Percentiles rank a stretch among this genome's conserved stretches.
Conservation (phyloP, 2,797 vertebrate species). For the Muscicapa comitata region DNA sequence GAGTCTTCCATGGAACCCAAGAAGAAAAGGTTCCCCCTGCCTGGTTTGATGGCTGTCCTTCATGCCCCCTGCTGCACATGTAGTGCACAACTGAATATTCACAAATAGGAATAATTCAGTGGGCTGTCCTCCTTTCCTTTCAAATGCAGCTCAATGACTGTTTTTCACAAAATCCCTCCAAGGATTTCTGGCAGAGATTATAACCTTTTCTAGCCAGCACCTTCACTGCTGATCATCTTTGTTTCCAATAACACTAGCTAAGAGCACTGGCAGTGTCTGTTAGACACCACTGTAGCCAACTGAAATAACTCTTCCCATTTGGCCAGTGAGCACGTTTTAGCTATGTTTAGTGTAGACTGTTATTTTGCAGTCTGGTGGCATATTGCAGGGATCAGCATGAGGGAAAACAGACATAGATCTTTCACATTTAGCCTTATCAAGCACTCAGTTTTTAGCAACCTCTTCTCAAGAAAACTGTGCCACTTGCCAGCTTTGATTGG, state of each 20-base stretch:
- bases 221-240: not conserved
- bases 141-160: not conserved
- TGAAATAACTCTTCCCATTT: slow-evolving; percentile 31
- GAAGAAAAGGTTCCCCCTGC: not conserved
- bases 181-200: not conserved
- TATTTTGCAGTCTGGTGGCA: not conserved
- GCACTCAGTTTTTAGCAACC: not conserved
- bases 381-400: not conserved
- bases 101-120: not conserved
- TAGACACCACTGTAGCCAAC: not conserved
- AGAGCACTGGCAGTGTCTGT: not conserved
- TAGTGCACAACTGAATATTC: not conserved
- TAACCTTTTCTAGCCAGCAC: not conserved
- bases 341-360: not conserved
- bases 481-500: not conserved
- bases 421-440: not conserved
- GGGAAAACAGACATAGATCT: not conserved
- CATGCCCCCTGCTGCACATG: not conserved
- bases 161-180: not conserved
- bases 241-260: not conserved
- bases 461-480: not conserved
- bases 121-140: not conserved
- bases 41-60: not conserved
- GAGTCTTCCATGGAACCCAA: not conserved
- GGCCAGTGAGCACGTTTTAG: not conserved